Conservation (phyloP, 2,888 invertebrate species). For the Tortricodes alternella region DNA sequence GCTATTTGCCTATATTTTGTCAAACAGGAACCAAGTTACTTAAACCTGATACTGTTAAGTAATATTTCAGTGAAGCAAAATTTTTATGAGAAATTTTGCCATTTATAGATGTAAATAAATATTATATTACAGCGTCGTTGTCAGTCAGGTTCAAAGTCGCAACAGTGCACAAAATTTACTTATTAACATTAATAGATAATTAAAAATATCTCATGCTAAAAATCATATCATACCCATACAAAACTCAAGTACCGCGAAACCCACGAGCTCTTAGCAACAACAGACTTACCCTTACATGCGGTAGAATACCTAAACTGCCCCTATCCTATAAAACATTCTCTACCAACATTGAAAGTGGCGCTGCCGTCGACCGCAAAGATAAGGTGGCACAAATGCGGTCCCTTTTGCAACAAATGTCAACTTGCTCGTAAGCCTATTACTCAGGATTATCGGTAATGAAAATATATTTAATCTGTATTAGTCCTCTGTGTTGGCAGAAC, state of each 20-base stretch:
- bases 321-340: neutral
- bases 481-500: slow-evolving; percentile 28
- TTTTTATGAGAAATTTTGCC: no score
- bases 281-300: neutral
- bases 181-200: neutral
- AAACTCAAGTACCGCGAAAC: slow-evolving; percentile 14
- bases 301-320: neutral
- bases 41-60: no score
- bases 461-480: slow-evolving; percentile 32
- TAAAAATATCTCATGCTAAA: neutral
- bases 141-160: no score
- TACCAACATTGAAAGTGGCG: neutral
- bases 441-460: slow-evolving; percentile 30
- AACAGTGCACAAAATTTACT: neutral
- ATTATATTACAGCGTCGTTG: no score
- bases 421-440: slow-evolving; percentile 31
- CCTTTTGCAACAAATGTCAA: slow-evolving; percentile 32
- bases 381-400: slow-evolving; percentile 15
- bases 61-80: no score
- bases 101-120: no score
- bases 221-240: slow-evolving; percentile 3
- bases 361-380: neutral
- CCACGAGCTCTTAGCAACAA: neutral
- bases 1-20: no score
- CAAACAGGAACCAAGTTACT: no score